A percentile compares a stretch with the other conserved stretches of the same genome.
Evolutionary conservation across 2,797 vertebrate genomes (phyloP).

Genomic region (Otolemur crassicaudatus): DNA sequence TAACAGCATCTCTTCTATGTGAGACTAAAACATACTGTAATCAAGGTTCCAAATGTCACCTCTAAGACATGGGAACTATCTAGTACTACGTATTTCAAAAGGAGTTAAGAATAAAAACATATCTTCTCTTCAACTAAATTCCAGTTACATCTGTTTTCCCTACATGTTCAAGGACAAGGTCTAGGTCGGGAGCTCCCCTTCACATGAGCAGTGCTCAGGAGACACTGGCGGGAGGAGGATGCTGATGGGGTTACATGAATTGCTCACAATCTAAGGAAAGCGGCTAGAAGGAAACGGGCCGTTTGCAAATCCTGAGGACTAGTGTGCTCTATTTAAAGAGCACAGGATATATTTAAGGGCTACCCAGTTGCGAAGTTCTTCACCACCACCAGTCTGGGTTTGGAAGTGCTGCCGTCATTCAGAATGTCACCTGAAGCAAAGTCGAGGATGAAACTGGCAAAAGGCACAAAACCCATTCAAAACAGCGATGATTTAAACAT

Average conservation of each 20-base stretch:
- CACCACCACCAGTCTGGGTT: background rate
- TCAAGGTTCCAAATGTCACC: background rate
- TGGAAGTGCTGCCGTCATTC: background rate
- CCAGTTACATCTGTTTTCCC: background rate
- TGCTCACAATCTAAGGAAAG: background rate
- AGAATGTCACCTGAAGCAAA: conserved; percentile 35
- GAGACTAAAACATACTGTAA: background rate
- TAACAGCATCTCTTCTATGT: background rate
- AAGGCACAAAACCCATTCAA: conserved; percentile 36
- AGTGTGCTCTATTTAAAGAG: background rate
- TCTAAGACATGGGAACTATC: background rate
- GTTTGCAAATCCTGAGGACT: background rate
- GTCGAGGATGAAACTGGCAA: background rate
- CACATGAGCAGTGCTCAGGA: background rate
- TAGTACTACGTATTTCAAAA: background rate
- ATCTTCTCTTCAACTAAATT: conserved; percentile 6
- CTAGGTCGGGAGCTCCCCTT: background rate
- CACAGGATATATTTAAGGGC: background rate
- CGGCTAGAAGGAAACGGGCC: background rate
- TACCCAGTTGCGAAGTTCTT: background rate
- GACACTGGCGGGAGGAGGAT: background rate
- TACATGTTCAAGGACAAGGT: background rate
- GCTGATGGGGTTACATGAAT: background rate
- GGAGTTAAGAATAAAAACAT: background rate
- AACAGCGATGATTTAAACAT: conserved; percentile 62